A percentile compares a stretch with the other conserved stretches of the same genome.
Evolutionary conservation across 2,113 vertebrate species (phyloP).

Genomic region (Papio anubis): DNA sequence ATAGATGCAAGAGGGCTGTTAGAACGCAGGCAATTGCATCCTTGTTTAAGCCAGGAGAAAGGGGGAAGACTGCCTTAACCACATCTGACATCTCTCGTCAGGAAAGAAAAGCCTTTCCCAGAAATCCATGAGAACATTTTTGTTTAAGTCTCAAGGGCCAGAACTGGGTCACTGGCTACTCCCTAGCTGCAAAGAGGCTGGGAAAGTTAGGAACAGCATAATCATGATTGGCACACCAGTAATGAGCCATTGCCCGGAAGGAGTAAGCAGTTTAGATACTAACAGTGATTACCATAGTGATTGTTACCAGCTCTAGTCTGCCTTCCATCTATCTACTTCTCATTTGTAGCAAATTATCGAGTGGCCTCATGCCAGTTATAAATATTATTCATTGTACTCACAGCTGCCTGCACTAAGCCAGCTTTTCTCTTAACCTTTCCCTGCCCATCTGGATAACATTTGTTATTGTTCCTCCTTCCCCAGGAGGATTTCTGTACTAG

Average conservation of each 20-base stretch:
- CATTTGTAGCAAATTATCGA: neutral
- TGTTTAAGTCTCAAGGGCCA: neutral
- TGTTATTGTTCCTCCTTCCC: neutral
- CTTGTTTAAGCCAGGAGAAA: neutral
- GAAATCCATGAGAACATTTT: neutral
- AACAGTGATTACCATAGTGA: neutral
- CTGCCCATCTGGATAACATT: neutral
- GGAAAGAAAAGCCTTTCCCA: neutral
- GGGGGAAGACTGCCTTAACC: neutral
- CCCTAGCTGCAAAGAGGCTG: neutral
- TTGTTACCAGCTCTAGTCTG: neutral
- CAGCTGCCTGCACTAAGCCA: neutral
- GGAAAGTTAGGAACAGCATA: neutral
- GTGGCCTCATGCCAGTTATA: neutral
- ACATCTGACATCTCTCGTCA: neutral
- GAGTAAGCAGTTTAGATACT: neutral
- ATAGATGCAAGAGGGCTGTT: neutral
- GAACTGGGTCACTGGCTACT: neutral
- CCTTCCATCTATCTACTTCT: neutral
- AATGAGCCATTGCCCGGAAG: neutral
- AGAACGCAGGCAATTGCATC: neutral
- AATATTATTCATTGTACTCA: neutral
- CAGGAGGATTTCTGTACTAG: neutral
- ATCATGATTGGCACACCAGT: neutral
- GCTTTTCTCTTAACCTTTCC: neutral